Percentiles rank a stretch among this genome's conserved stretches.
These are phyloP conservation scores for Popillia japonica DNA, from an alignment of 1,140 invertebrate genomes.

Conservation along the genomic window DNA sequence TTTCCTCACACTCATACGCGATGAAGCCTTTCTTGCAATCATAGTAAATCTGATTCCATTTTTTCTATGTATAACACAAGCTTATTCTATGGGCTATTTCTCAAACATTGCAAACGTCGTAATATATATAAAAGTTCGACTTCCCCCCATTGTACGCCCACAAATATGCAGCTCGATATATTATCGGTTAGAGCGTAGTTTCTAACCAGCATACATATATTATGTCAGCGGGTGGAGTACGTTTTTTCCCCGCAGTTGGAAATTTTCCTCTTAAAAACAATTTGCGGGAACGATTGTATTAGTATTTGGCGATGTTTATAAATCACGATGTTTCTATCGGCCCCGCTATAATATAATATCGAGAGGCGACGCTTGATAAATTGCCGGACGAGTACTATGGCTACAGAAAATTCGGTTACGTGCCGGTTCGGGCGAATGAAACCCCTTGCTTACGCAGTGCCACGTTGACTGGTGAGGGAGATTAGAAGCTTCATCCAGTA, in stretches of 20 bases:
- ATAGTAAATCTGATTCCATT: no score
- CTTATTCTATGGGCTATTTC: no score
- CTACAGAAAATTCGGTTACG: neutral
- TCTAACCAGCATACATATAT: neutral
- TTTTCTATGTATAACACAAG: no score
- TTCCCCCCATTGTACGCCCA: no score
- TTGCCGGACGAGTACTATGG: neutral
- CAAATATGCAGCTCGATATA: no score
- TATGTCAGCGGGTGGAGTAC: neutral
- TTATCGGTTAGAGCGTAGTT: neutral
- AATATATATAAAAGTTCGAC: no score
- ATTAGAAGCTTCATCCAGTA: no score
- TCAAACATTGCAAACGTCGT: no score
- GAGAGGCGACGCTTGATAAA: neutral
- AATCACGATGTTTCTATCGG: neutral
- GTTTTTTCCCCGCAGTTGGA: neutral
- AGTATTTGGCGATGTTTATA: neutral
- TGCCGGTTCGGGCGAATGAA: neutral
- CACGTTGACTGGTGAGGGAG: no score
- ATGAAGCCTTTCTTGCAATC: no score
- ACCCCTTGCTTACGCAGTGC: neutral
- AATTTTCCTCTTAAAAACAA: slow-evolving; percentile 7
- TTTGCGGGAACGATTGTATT: neutral
- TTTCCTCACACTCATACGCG: no score
- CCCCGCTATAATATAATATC: neutral